Conservation (phyloP, 2,797 vertebrate genomes). For the Rhodeus uyekii region DNA sequence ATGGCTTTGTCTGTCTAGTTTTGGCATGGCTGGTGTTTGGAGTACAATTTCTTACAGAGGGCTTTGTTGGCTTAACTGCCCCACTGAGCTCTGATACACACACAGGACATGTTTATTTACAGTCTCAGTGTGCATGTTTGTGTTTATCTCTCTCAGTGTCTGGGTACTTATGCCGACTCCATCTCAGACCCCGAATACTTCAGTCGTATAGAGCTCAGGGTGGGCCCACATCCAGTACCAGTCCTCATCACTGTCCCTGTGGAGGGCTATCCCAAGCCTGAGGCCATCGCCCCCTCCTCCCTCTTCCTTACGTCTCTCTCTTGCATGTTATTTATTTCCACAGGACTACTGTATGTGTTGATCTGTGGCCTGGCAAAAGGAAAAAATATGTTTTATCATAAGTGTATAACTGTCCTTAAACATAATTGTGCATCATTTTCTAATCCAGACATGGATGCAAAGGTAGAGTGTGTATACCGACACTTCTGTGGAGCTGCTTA, state of each 20-base stretch:
- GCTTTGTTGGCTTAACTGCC: slow-evolving; percentile 12
- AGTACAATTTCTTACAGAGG: slow-evolving; percentile 16
- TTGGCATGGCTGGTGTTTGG: slow-evolving; percentile 15
- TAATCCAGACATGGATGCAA: neutral
- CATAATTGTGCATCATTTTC: neutral
- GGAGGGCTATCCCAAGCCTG: slow-evolving; percentile 33
- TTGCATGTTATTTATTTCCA: slow-evolving; percentile 9
- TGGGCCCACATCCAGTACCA: slow-evolving; percentile 10
- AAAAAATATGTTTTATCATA: neutral
- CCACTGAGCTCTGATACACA: neutral
- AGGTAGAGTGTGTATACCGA: neutral
- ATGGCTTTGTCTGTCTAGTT: neutral
- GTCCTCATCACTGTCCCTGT: slow-evolving; percentile 1
- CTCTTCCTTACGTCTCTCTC: neutral
- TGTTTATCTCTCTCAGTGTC: slow-evolving; percentile 19
- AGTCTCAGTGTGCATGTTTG: slow-evolving; percentile 7
- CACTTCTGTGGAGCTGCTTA: neutral
- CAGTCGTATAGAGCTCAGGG: neutral
- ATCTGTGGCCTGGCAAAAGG: neutral
- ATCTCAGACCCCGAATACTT: neutral
- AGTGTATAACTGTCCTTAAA: neutral
- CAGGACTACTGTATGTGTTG: neutral
- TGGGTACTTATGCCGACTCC: slow-evolving; percentile 1
- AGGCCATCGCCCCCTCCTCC: neutral
- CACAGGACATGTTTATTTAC: slow-evolving; percentile 39